Evolutionary conservation across 2,888 invertebrate genomes (phyloP).

Genomic region (Sarcophaga subvicina): DNA sequence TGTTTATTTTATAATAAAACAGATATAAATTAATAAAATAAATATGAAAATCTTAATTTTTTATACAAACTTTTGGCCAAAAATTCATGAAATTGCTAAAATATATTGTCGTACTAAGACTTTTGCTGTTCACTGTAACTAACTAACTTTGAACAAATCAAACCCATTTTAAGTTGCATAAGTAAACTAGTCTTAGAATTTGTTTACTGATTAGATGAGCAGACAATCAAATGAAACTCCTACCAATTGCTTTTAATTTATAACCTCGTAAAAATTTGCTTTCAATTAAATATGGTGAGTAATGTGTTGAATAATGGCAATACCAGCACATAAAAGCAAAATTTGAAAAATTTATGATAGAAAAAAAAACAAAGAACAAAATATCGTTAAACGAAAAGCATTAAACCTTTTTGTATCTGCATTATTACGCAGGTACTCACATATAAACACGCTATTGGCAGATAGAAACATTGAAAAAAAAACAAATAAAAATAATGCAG

Average conservation of each 20-base stretch:
- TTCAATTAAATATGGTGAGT: conserved; percentile 59
- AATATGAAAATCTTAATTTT: too few relatives aligned
- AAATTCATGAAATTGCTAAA: too few relatives aligned
- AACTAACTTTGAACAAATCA: too few relatives aligned
- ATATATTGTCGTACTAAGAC: too few relatives aligned
- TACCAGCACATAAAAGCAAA: conserved; percentile 20
- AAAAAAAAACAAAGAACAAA: neutral
- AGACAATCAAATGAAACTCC: neutral
- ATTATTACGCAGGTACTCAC: conserved; percentile 43
- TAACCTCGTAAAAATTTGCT: conserved; percentile 42
- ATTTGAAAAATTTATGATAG: conserved; percentile 43
- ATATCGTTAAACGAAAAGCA: too few relatives aligned
- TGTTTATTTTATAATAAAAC: too few relatives aligned
- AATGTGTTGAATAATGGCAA: conserved; percentile 39
- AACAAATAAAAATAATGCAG: conserved; percentile 5
- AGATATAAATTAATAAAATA: too few relatives aligned
- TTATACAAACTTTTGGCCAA: too few relatives aligned
- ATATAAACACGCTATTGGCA: neutral
- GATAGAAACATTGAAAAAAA: conserved; percentile 6
- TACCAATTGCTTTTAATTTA: conserved; percentile 35
- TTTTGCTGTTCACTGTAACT: too few relatives aligned
- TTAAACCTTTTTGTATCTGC: conserved; percentile 7
- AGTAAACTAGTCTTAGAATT: too few relatives aligned
- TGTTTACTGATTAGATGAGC: neutral
- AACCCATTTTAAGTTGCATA: too few relatives aligned